Conservation (phyloP, 2,113 vertebrate species). For the Solea solea region DNA sequence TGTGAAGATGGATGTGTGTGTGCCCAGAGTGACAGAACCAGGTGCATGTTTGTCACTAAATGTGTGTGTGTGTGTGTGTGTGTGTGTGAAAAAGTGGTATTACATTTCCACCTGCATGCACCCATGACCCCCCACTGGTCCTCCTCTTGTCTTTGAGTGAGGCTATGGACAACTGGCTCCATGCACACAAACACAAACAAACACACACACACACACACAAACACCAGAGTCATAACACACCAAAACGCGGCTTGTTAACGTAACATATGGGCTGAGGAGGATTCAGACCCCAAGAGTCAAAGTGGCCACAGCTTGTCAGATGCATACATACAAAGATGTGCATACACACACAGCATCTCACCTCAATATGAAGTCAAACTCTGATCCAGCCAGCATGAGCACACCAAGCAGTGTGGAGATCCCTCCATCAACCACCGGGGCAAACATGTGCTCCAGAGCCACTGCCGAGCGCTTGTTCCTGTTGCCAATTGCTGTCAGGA, state of each 20-base stretch:
- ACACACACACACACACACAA: constrained; percentile 14
- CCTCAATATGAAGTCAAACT: constrained; percentile 99
- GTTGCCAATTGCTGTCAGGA: constrained; percentile 95
- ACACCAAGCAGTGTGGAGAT: constrained; percentile 96
- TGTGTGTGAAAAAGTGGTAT: constrained; percentile 54
- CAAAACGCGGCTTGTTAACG: constrained; percentile 81
- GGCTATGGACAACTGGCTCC: constrained; percentile 59
- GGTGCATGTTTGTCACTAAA: constrained; percentile 67
- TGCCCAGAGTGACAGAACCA: constrained; percentile 79
- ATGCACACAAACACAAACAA: constrained; percentile 27
- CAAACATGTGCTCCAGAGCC: constrained; percentile 97
- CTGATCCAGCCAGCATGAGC: constrained; percentile 96
- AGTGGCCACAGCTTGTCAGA: constrained; percentile 8
- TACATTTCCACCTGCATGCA: constrained; percentile 77
- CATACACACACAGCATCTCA: constrained; percentile 70
- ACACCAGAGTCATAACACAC: constrained; percentile 56
- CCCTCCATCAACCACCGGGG: constrained; percentile 93
- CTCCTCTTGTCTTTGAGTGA: constrained; percentile 40
- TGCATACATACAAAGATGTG: background rate
- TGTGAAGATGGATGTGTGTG: constrained; percentile 50
- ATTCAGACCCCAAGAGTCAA: background rate
- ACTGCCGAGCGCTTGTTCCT: constrained; percentile 90
- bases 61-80: constrained; percentile 33
- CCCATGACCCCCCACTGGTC: constrained; percentile 47
- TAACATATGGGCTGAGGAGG: constrained; percentile 72